Evolutionary conservation across 2,888 invertebrate genomes (phyloP).

Genomic region (Cheilosia vernalis): DNA sequence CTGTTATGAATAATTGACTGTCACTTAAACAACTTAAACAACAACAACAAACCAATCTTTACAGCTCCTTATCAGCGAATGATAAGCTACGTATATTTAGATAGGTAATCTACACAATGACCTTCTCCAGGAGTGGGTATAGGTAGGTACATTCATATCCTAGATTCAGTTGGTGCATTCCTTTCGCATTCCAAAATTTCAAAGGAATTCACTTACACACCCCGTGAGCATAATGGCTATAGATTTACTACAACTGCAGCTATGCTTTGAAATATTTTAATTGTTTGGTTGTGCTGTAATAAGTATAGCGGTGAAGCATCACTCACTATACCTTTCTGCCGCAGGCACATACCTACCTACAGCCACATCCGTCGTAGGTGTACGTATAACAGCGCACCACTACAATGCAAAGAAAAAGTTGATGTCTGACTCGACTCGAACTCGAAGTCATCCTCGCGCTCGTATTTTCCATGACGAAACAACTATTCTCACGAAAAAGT

Average conservation of each 20-base stretch:
- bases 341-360: not conserved
- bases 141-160: too few relatives aligned
- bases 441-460: slow-evolving; percentile 27
- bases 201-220: too few relatives aligned
- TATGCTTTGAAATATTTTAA: not conserved
- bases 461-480: slow-evolving; percentile 65
- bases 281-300: not conserved
- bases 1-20: too few relatives aligned
- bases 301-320: not conserved
- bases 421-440: not conserved
- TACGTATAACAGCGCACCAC: not conserved
- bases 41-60: not conserved
- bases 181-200: too few relatives aligned
- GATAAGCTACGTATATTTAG: not conserved
- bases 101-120: not conserved
- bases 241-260: too few relatives aligned
- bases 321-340: not conserved
- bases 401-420: not conserved
- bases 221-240: too few relatives aligned
- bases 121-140: not conserved
- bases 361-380: not conserved
- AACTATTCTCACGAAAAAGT: slow-evolving; percentile 13
- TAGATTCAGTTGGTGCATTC: too few relatives aligned
- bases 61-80: not conserved
- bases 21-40: too few relatives aligned